These are phyloP conservation scores for Lagopus leucura DNA, from an alignment of 2,113 vertebrate genomes.

Conservation along the genomic window DNA sequence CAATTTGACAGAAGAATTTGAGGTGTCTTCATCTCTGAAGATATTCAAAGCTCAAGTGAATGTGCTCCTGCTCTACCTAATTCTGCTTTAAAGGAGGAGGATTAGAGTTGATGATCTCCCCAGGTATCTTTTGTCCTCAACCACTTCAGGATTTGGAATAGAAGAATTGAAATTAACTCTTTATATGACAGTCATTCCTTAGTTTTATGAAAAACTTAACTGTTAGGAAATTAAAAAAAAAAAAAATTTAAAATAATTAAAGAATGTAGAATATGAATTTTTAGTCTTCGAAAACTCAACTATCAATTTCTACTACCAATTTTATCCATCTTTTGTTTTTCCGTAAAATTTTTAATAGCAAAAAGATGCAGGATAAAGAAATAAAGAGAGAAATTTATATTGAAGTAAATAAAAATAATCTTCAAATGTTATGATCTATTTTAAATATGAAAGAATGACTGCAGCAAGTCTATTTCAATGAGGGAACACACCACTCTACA, in stretches of 20 bases:
- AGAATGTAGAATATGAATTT: not conserved
- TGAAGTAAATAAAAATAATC: not conserved
- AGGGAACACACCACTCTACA: not conserved
- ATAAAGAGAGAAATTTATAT: not conserved
- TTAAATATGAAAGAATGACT: not conserved
- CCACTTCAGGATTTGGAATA: not conserved
- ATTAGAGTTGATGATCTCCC: not conserved
- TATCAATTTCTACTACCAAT: rapidly evolving
- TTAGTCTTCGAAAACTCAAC: not conserved
- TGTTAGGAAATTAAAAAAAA: not conserved
- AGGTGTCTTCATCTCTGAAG: not conserved
- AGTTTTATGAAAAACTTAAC: not conserved
- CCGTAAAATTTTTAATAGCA: not conserved
- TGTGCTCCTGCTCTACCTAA: not conserved
- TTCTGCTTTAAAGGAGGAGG: not conserved
- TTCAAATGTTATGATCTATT: not conserved
- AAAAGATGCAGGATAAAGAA: not conserved
- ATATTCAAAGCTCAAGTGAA: not conserved
- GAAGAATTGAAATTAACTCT: not conserved
- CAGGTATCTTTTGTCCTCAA: not conserved
- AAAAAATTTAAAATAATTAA: not conserved
- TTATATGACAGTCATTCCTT: not conserved
- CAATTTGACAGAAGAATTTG: not conserved
- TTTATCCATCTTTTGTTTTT: no score
- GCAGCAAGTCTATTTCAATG: not conserved